Evolutionary conservation across 2,113 vertebrate genomes (phyloP).

Genomic region (Cebus imitator): DNA sequence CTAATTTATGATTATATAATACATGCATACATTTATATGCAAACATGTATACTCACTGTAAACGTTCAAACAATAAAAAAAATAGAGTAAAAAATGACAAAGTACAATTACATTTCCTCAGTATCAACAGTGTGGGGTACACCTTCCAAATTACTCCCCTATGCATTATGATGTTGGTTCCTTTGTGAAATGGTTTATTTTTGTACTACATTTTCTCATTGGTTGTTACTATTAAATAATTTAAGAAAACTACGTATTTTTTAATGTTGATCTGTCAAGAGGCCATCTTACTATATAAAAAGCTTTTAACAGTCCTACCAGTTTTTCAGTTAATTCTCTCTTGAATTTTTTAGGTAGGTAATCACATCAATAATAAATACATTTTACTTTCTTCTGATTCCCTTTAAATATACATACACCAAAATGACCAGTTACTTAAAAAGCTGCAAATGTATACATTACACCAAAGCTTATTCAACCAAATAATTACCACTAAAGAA

Average conservation of each 20-base stretch:
- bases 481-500: neutral
- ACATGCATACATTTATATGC: neutral
- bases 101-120: neutral
- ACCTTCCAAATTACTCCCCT: neutral
- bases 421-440: neutral
- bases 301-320: neutral
- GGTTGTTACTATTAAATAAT: neutral
- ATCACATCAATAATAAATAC: neutral
- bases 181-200: neutral
- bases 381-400: neutral
- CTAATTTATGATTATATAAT: neutral
- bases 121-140: neutral
- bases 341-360: neutral
- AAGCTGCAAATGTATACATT: neutral
- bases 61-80: neutral
- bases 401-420: neutral
- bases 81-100: neutral
- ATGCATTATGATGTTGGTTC: neutral
- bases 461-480: neutral
- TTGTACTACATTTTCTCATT: neutral
- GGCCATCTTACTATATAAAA: neutral
- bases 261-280: neutral
- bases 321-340: neutral
- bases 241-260: neutral
- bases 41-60: neutral